A percentile compares a stretch with the other conserved stretches of the same genome.
Evolutionary conservation across 2,888 invertebrate species (phyloP).

Genomic region (Aplocera efformata): DNA sequence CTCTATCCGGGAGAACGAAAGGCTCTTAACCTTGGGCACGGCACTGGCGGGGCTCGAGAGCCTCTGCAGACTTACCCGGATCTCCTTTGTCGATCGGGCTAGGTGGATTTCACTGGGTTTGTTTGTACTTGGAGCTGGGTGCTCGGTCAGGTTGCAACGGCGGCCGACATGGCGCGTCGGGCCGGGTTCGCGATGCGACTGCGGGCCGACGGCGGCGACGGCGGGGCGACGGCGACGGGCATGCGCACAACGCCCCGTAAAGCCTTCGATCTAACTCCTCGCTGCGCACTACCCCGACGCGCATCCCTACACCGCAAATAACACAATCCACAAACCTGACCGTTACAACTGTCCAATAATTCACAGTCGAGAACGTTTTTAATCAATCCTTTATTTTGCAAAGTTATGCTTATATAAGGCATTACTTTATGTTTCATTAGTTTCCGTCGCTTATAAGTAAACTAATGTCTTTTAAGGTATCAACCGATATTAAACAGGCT

Average conservation of each 20-base stretch:
- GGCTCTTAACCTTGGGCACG: constrained; percentile 52
- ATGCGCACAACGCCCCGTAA: constrained; percentile 52
- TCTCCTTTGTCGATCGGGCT: constrained; percentile 46
- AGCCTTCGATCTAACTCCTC: constrained; percentile 71
- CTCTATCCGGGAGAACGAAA: constrained; percentile 40
- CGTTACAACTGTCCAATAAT: constrained; percentile 46
- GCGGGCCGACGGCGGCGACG: constrained; percentile 59
- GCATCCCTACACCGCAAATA: constrained; percentile 67
- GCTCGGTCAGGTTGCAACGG: constrained; percentile 70
- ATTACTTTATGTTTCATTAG: constrained; percentile 32
- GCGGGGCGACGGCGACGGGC: constrained; percentile 50
- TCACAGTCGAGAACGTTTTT: constrained; percentile 42
- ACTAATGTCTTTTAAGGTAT: constrained; percentile 4
- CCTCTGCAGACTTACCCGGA: constrained; percentile 67
- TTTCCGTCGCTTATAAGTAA: too few species aligned
- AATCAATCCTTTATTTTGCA: constrained; percentile 33
- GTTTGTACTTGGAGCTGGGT: constrained; percentile 54
- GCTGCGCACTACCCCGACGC: constrained; percentile 59
- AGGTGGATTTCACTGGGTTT: constrained; percentile 49
- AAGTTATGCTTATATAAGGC: constrained; percentile 26
- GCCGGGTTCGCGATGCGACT: constrained; percentile 69
- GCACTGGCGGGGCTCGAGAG: constrained; percentile 38
- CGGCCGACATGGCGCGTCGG: constrained; percentile 70
- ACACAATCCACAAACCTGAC: constrained; percentile 62
- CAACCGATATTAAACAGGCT: constrained; percentile 8